Evolutionary conservation across 2,797 vertebrate species (phyloP).

Genomic region (Vireo griseus): DNA sequence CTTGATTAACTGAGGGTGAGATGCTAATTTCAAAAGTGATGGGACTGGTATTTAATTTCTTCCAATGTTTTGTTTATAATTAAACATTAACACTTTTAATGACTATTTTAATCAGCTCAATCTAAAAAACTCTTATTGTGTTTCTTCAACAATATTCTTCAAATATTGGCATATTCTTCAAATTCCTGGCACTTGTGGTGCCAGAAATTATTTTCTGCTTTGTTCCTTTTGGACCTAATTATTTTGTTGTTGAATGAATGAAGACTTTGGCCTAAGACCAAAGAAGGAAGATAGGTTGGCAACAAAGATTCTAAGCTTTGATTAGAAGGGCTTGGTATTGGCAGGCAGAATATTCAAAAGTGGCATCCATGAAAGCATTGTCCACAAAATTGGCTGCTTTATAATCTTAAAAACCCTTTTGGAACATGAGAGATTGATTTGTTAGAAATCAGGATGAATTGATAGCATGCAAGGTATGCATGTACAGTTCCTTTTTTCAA

Average conservation of each 20-base stretch:
- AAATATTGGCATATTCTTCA: too few species aligned
- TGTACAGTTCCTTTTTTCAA: not conserved
- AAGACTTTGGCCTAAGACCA: not conserved
- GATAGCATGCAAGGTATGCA: fast-evolving
- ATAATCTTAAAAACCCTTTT: not conserved
- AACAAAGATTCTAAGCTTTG: not conserved
- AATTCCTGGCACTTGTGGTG: not conserved
- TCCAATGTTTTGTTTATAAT: slow-evolving; percentile 65
- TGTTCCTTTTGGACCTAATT: not conserved
- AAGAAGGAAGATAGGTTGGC: not conserved
- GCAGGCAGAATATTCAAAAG: not conserved
- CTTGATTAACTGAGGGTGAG: slow-evolving; percentile 81
- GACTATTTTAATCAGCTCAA: not conserved
- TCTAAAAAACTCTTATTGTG: not conserved
- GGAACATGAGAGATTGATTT: fast-evolving
- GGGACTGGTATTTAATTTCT: slow-evolving; percentile 45
- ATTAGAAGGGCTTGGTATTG: not conserved
- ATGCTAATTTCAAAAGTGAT: slow-evolving; percentile 84
- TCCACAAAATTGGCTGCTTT: not conserved
- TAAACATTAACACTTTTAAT: slow-evolving; percentile 48
- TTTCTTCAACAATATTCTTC: not conserved
- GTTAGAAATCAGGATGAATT: not conserved
- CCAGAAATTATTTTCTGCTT: not conserved
- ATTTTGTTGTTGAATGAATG: not conserved
- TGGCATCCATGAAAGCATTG: not conserved